These are phyloP conservation scores for Acheta domesticus DNA, from an alignment of 2,888 invertebrate species.

Conservation along the genomic window DNA sequence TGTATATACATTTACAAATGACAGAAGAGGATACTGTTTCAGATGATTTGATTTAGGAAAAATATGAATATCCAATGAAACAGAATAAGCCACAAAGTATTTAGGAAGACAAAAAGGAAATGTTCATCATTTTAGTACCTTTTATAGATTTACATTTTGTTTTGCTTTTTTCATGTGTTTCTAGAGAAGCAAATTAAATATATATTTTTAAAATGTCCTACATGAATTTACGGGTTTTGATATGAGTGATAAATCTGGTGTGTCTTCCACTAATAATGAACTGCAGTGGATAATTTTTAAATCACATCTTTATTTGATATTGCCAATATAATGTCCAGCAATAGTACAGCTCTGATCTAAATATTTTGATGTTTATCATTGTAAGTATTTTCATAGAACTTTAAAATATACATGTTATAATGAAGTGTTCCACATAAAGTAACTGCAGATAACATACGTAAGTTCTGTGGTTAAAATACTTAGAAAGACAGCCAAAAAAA, in stretches of 20 bases:
- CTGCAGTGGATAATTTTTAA: neutral
- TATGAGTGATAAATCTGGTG: neutral
- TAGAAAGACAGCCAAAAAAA: no score
- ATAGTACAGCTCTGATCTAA: neutral
- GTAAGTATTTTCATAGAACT: neutral
- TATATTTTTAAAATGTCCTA: slow-evolving; percentile 2
- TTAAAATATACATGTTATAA: no score
- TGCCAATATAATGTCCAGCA: neutral
- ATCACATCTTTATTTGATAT: slow-evolving; percentile 6
- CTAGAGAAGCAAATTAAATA: neutral
- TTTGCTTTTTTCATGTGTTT: neutral
- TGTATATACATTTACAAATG: no score
- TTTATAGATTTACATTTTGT: neutral
- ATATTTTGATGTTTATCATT: neutral
- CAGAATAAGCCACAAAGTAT: no score
- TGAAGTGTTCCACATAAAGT: no score
- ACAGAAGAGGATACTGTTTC: no score
- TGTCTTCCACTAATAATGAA: slow-evolving; percentile 4
- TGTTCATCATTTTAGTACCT: neutral
- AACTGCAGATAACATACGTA: no score
- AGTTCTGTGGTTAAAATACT: no score
- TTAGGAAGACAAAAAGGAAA: no score
- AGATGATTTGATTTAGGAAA: no score
- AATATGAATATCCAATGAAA: no score
- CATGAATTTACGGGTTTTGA: neutral